Evolutionary conservation across 37 sponge, comb jelly and placozoan species (phyloP), one percentile per base, ranked within the genome.

Genomic region (Oscarella lobularis): DNA sequence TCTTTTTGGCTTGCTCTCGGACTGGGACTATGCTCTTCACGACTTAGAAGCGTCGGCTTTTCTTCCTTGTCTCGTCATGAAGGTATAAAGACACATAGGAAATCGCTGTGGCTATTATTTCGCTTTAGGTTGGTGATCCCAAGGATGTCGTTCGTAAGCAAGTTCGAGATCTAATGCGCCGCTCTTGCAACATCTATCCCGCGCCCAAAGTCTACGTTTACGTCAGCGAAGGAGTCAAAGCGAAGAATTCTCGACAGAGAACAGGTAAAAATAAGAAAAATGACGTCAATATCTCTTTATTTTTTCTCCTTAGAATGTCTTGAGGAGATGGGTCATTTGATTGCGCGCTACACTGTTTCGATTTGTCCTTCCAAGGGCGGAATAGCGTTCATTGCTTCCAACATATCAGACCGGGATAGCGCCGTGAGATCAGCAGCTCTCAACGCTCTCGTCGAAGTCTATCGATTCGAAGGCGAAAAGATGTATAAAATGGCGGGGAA

Each of bases 101-200:
- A 76, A 69, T n/a, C 65, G 29, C 37, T 40, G 67, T 76, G 14
- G 48, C 20, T 69, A 35, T 34, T 39, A 40, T 65, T 72, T 74
- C 41, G 35, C n/a, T 79, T 2, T 39, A 91, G 89, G 76, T 90
- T 72, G 95, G 95, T 2, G 95, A 94, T 73, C 39, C 86, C 31
- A 94, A 94, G 78, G 95, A 94, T 35, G 81, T 87, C 37, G 90
- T 94, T 65, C 67, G 95, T 33, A 89, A 89, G 79, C 87, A 75
- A 1, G 95, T 94, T 31, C 85, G 84, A 9, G 77, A 73, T 2
- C 76, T 94, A 38, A 87, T 94, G 72, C 67, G 81, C n/a, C 79
- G 83, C 39, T 41, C 89, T 9, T 85, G 90, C 81, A 82, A 83
- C 72, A 39, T 94, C 74, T 94, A 94, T 66, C 85, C 95, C 48